Evolutionary conservation across 1,140 invertebrate species (phyloP).

Genomic region (Yoshiicerus persimilis): DNA sequence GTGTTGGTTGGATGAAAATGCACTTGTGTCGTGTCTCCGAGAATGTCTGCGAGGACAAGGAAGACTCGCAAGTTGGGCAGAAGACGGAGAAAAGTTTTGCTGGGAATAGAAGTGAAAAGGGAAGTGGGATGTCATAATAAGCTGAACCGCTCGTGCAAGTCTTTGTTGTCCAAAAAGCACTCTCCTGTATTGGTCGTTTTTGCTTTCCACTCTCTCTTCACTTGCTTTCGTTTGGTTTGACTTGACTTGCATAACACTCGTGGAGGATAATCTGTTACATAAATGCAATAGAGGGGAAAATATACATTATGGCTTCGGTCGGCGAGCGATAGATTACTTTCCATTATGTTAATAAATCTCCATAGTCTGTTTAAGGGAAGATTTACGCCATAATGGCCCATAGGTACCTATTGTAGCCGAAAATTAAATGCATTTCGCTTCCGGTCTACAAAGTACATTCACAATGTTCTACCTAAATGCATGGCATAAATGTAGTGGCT

Average conservation of each 20-base stretch:
- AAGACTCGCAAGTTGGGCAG: not conserved
- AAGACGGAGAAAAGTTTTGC: constrained; percentile 3
- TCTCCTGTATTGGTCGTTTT: constrained; percentile 43
- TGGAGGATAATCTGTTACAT: constrained; percentile 47
- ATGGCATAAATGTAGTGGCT: not conserved
- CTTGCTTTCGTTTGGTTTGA: not conserved
- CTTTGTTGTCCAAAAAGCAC: constrained; percentile 48
- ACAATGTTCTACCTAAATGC: not conserved
- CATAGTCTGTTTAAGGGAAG: constrained; percentile 44
- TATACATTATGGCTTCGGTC: constrained; percentile 44
- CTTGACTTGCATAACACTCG: constrained; percentile 6
- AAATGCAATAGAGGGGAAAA: constrained; percentile 50
- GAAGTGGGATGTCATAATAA: constrained; percentile 40
- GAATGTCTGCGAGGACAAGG: not conserved
- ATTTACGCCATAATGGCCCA: constrained; percentile 44
- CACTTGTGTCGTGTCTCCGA: not conserved
- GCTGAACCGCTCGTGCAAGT: constrained; percentile 34
- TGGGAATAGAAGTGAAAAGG: not conserved
- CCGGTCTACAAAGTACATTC: constrained; percentile 37
- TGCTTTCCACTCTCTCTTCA: constrained; percentile 18
- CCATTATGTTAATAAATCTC: constrained; percentile 49
- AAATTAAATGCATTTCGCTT: constrained; percentile 48
- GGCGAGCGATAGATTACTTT: constrained; percentile 44
- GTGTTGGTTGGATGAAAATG: not conserved
- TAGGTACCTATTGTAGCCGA: constrained; percentile 41